Percentiles rank a stretch among this genome's conserved stretches.
Conservation (phyloP, 2,113 vertebrate species). For the Nanger granti region DNA sequence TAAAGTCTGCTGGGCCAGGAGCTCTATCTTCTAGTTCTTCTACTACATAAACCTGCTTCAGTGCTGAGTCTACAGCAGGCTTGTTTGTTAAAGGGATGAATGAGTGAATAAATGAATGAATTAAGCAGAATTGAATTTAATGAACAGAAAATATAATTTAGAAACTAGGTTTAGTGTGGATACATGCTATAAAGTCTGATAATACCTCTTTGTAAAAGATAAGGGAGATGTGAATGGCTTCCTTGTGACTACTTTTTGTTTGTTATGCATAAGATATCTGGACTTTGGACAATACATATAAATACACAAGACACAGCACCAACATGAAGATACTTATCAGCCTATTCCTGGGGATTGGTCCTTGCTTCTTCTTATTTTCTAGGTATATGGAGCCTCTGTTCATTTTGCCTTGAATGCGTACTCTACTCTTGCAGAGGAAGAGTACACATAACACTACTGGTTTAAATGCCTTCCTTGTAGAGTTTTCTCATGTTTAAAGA, state of each 20-base stretch:
- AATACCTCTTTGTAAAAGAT: not conserved
- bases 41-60: not conserved
- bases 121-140: slow-evolving; percentile 11
- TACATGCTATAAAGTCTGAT: not conserved
- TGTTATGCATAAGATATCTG: not conserved
- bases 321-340: not conserved
- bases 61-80: not conserved
- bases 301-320: not conserved
- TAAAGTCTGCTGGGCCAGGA: not conserved
- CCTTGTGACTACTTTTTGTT: not conserved
- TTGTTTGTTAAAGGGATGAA: not conserved
- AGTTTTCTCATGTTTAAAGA: not conserved
- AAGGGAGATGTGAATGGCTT: not conserved
- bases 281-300: not conserved
- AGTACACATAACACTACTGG: not conserved
- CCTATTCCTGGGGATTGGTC: not conserved
- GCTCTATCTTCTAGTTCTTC: slow-evolving; percentile 12
- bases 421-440: not conserved
- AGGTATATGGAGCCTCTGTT: not conserved
- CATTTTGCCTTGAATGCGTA: not conserved
- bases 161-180: not conserved
- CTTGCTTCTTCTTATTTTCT: not conserved
- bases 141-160: not conserved
- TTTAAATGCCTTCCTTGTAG: not conserved
- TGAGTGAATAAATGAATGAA: not conserved